Base-by-base conservation (phyloP, 2,888 invertebrate genomes). In the Athetis lepigone region DNA sequence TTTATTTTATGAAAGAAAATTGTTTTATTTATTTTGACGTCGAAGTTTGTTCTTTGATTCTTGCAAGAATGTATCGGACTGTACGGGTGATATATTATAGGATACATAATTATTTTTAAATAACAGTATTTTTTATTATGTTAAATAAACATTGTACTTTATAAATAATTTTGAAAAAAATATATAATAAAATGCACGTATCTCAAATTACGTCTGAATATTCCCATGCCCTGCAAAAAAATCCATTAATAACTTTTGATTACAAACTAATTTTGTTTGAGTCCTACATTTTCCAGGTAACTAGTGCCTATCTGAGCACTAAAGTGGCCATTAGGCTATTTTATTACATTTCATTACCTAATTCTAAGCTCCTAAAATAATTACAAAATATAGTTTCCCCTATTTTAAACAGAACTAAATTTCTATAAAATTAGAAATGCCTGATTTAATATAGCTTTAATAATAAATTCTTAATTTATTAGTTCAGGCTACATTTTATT, bases 401-500 rank as follows among this genome's bases (percentile, higher is more conserved):
- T n/a, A 37, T n/a, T 13, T 18, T 13, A 0, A 7, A n/a, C 18
- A 39, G 16, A 0, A 13, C 7, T 33, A 4, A 8, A 6, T 11
- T 33, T 13, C 11, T n/a, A 23, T 39, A 4, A 25, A 39, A 39
- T n/a, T 19, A 4, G 5, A 67, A 33, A 25, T 9, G 4, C 11
- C 7, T n/a, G 4, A 16, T n/a, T 19, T 13, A 33, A 33, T 19
- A 33, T 6, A 39, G 2, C 18, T 23, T 45, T 33, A 39, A 29
- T 8, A 8, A 46, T 57, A 39, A 63, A 63, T 45, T 67, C 23
- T 8, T 16, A 45, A 67, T 67, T 56, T 63, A 63, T 67, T 63
- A 45, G 16, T 39, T 33, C 18, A 33, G 11, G 45, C 19, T 33
- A 60, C 7, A 45, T 50, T 45, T 37, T 45, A 50, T 25, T 45